Base-by-base conservation (phyloP, 2,888 invertebrate genomes). In the Blastobasis adustella region DNA sequence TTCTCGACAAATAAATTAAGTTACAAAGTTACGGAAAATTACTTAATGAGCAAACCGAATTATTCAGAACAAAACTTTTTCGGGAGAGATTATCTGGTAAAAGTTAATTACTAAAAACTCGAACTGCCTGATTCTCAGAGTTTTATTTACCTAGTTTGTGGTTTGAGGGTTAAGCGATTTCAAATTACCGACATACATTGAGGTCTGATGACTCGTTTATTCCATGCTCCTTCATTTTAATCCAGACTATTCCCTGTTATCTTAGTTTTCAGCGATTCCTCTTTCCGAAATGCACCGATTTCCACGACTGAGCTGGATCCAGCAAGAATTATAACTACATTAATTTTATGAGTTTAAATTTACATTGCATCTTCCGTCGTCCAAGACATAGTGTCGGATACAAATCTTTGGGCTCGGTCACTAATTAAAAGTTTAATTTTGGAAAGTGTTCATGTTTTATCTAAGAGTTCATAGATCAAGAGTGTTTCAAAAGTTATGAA, bases 281-380 rank as follows among this genome's bases (percentile, higher is more conserved):
- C 37, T 63, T 59, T 61, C 68, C 54, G 71, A 60, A 65, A 60
- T 64, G 65, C 64, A 59, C 50, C 59, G 54, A 60, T 63, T 66
- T 57, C 58, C 61, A 70, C 82, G 79, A 80, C 83, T 78, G 80
- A 68, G 60, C 73, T 47, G 65, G 58, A 57, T 66, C 65, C 65
- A 64, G 69, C 64, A 66, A 69, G 67, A 66, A 66, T 67, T 69
- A 67, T 73, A 67, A 76, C 76, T 79, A 76, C 73, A 74, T 71
- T 69, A 63, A 63, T 63, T 75, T 68, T 67, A 67, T 67, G 65
- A 71, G 71, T 74, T 79, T 74, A 77, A 76, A 77, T 76, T 70
- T 68, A 71, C 71, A 76, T 76, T 79, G 81, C 82, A 78, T 77
- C 82, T 80, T 72, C 70, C 70, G 65, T 64, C 63, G 68, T 54